Percentiles rank a stretch among this genome's conserved stretches.
phyloP scores from a whole-genome alignment of 2,797 vertebrate species.

The Eleutherodactylus coqui region DNA sequence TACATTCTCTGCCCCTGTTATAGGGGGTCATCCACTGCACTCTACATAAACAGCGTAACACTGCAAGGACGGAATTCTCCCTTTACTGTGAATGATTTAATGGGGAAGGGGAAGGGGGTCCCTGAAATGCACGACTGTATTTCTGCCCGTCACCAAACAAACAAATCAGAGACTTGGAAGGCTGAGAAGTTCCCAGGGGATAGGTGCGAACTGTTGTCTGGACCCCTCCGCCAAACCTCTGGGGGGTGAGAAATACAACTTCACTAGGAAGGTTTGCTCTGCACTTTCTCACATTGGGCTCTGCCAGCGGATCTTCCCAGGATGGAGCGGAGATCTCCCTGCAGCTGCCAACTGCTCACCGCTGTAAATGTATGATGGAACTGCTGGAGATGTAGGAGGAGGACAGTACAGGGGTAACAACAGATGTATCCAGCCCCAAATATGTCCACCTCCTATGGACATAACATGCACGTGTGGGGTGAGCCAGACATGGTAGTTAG shows the following conservation, averaged over 20 bases:
- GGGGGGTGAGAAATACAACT: constrained; percentile 51
- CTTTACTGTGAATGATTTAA: constrained; percentile 28
- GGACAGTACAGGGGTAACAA: neutral
- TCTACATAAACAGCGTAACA: neutral
- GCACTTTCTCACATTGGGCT: constrained; percentile 15
- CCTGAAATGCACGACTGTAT: constrained; percentile 51
- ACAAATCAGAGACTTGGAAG: constrained; percentile 53
- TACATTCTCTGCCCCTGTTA: neutral
- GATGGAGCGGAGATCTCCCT: neutral
- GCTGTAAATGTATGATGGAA: too few relatives aligned
- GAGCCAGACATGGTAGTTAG: neutral
- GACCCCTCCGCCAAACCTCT: constrained; percentile 17
- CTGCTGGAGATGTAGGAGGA: too few relatives aligned
- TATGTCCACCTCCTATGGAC: neutral
- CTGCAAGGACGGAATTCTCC: too few relatives aligned
- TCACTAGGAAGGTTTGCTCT: constrained; percentile 51
- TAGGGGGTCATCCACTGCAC: neutral
- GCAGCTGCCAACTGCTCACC: neutral
- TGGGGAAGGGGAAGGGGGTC: neutral
- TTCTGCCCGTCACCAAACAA: constrained; percentile 43
- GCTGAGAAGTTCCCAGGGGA: constrained; percentile 50
- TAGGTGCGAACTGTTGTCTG: constrained; percentile 53
- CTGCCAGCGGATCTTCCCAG: too few relatives aligned
- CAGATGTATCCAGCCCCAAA: neutral
- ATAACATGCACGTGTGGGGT: neutral